These are phyloP conservation scores for Scaptomyza polygonia DNA, from an alignment of 2,888 invertebrate genomes.

Conservation along the genomic window DNA sequence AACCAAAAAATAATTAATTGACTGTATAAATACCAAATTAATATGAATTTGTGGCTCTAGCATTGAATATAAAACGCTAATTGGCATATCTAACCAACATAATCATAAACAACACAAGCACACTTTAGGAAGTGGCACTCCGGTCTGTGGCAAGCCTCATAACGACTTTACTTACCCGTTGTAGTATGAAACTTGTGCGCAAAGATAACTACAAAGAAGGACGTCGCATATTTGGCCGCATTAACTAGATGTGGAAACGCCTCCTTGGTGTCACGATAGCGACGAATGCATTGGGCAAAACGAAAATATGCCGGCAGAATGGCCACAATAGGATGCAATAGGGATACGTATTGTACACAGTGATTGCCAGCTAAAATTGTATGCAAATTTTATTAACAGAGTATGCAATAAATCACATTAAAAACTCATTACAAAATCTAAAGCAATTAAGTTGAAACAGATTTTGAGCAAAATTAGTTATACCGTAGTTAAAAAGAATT, in stretches of 20 bases:
- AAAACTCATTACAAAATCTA: not conserved
- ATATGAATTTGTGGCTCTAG: constrained; percentile 45
- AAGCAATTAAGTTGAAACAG: no score
- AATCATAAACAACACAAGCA: constrained; percentile 49
- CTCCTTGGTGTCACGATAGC: constrained; percentile 92
- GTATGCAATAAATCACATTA: not conserved
- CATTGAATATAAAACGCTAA: constrained; percentile 52
- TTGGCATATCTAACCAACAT: constrained; percentile 37
- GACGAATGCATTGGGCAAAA: constrained; percentile 92
- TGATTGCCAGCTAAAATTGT: constrained; percentile 84
- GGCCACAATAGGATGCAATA: constrained; percentile 88
- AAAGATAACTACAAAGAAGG: constrained; percentile 93
- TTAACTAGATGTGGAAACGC: constrained; percentile 93
- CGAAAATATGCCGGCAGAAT: constrained; percentile 94
- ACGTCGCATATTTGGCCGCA: constrained; percentile 95
- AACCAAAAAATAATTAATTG: not conserved
- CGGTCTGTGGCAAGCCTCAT: not conserved
- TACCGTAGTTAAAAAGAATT: not conserved
- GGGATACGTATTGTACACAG: constrained; percentile 85
- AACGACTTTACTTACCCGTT: constrained; percentile 68
- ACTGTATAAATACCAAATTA: constrained; percentile 47
- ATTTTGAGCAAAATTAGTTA: not conserved
- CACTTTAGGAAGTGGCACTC: constrained; percentile 11
- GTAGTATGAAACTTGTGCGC: constrained; percentile 85
- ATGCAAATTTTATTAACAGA: constrained; percentile 3